Base-by-base conservation (phyloP, 2,888 invertebrate species). In the Orthosia incerta region DNA sequence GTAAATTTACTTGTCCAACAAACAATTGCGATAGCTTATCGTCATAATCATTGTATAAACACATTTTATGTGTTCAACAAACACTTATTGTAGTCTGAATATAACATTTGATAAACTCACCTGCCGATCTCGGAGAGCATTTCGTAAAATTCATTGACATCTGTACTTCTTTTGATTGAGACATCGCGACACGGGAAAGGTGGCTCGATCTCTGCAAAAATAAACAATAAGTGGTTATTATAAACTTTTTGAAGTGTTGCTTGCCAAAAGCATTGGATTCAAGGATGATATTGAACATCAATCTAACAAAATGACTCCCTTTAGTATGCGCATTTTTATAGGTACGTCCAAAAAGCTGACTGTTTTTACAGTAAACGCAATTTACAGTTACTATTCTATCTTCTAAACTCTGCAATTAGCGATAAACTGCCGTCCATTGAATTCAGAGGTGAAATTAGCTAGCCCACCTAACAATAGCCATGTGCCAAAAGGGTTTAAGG, bases 91-190 rank as follows among this genome's bases (percentile, higher is more conserved):
- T 51, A 46, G 72, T 53, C 51, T 65, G 39, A 76, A 50, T 66
- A 65, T 75, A 23, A 23, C 48, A 18, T 79, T 62, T 53, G 63
- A 79, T 73, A 56, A 31, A 82, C 97, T 97, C 96, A 99, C 99
- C 99, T 98, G 93, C 99, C 99, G 88, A 99, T 98, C 95, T 99
- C 99, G 73, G 98, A 97, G 87, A 98, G 97, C 93, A 99, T 97
- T 90, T 98, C 98, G 92, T 98, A 99, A 89, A 97, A 97, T 88
- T 98, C 98, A 92, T 98, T 98, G 87, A 99, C 98, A 95, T 99
- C 98, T 74, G 97, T 97, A 85, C 98, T 98, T 84, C 98, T 97
- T 93, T 98, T 98, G 88, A 99, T 97, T 83, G 97, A 97, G 81
- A 99, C 99, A 96, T 99, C 98, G 91, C 99, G 97, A 91, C 97